Conservation (phyloP, 2,113 vertebrate genomes). For the Dicerorhinus sumatrensis region DNA sequence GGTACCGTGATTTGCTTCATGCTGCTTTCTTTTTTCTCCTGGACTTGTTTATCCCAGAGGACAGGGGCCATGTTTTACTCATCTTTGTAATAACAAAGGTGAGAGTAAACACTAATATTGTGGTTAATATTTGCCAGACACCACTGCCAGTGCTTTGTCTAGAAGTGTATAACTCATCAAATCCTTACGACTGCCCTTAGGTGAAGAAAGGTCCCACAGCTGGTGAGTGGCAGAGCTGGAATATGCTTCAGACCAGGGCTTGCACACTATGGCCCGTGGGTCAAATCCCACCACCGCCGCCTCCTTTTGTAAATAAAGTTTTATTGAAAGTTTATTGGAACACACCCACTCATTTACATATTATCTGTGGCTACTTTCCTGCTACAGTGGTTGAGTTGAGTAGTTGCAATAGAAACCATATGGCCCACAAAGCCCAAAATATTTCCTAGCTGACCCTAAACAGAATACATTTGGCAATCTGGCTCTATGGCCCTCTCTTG, state of each 20-base stretch:
- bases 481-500: no score
- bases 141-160: not conserved
- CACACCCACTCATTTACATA: no score
- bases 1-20: not conserved
- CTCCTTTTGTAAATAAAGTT: not conserved
- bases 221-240: not conserved
- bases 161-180: no score
- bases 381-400: no score
- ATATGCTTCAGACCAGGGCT: no score
- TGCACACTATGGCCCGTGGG: accelerated
- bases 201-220: not conserved
- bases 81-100: not conserved
- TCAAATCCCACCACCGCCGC: not conserved
- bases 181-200: not conserved
- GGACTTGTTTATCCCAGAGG: not conserved
- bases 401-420: not conserved
- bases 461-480: not conserved
- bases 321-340: not conserved
- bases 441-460: not conserved
- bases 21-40: no score
- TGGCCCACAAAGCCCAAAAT: not conserved
- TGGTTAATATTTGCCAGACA: not conserved
- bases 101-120: not conserved
- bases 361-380: not conserved
- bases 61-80: no score